Percentiles rank a stretch among this genome's conserved stretches.
Evolutionary conservation across 1,140 invertebrate species (phyloP).

Genomic region (Philotrypesis tridentata): DNA sequence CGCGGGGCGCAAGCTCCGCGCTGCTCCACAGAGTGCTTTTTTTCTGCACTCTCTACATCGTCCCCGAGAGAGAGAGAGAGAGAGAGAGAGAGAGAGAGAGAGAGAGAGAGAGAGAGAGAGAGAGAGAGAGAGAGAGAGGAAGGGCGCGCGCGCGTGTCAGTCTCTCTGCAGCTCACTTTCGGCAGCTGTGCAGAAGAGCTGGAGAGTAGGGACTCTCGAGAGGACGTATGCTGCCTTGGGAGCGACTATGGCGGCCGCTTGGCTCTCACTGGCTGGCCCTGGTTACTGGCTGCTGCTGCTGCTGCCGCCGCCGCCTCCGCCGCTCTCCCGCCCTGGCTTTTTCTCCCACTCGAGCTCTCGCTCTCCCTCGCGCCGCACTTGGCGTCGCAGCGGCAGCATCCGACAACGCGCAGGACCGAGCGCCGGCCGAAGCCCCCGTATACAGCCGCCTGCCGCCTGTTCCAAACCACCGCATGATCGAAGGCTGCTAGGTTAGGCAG

Average conservation of each 20-base stretch:
- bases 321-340: constrained; percentile 48
- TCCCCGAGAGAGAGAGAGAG: neutral
- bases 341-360: constrained; percentile 46
- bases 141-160: neutral
- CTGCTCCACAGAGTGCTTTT: no score
- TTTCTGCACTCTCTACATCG: constrained; percentile 45
- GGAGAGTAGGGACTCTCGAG: neutral
- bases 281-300: constrained; percentile 50
- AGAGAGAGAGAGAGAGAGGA: no score
- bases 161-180: neutral
- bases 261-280: constrained; percentile 68
- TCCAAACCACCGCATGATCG: constrained; percentile 60
- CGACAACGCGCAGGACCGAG: constrained; percentile 67
- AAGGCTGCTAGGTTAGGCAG: constrained; percentile 48
- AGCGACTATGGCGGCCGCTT: constrained; percentile 72
- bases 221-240: constrained; percentile 58
- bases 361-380: neutral
- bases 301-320: no score
- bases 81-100: neutral
- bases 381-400: constrained; percentile 60
- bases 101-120: neutral
- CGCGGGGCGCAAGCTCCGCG: constrained; percentile 5
- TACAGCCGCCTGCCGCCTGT: neutral
- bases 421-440: neutral
- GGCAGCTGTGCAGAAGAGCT: neutral